Evolutionary conservation across 2,797 vertebrate genomes (phyloP).

Genomic region (Zenarchopterus dispar): DNA sequence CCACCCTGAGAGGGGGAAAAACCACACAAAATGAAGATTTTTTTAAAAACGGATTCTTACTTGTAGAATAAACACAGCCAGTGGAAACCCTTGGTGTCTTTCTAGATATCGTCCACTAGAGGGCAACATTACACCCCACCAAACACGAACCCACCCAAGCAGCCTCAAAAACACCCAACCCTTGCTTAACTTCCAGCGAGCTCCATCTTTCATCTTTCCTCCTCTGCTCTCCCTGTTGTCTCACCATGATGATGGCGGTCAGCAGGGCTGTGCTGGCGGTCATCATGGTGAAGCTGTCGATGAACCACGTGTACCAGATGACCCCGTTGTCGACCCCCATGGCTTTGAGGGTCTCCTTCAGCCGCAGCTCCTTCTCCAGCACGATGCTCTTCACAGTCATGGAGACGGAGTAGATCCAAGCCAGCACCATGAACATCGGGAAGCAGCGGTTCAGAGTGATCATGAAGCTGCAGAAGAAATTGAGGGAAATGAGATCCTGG

Average conservation of each 20-base stretch:
- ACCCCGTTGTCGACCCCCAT: slow-evolving; percentile 89
- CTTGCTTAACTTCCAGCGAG: too few relatives aligned
- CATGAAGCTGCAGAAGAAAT: slow-evolving; percentile 87
- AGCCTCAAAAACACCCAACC: neutral
- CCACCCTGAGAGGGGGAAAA: slow-evolving; percentile 79
- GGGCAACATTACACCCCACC: slow-evolving; percentile 32
- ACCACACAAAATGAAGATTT: neutral
- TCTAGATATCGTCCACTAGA: slow-evolving; percentile 57
- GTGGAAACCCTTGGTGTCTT: neutral
- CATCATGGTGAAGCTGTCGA: slow-evolving; percentile 94
- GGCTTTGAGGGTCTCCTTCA: slow-evolving; percentile 93
- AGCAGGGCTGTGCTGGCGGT: slow-evolving; percentile 87
- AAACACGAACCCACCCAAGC: neutral
- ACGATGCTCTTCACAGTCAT: slow-evolving; percentile 95
- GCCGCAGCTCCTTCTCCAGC: slow-evolving; percentile 92
- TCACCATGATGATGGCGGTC: slow-evolving; percentile 90
- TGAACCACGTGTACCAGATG: slow-evolving; percentile 94
- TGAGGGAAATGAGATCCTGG: too few relatives aligned
- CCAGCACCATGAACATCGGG: slow-evolving; percentile 95
- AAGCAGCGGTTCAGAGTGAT: slow-evolving; percentile 95
- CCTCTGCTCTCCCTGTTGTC: neutral
- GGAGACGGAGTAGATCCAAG: slow-evolving; percentile 97
- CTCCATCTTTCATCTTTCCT: neutral
- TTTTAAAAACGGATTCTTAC: neutral
- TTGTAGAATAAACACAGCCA: too few relatives aligned